phyloP scores from a whole-genome alignment of 2,888 invertebrate genomes.

The Lysandra coridon region DNA sequence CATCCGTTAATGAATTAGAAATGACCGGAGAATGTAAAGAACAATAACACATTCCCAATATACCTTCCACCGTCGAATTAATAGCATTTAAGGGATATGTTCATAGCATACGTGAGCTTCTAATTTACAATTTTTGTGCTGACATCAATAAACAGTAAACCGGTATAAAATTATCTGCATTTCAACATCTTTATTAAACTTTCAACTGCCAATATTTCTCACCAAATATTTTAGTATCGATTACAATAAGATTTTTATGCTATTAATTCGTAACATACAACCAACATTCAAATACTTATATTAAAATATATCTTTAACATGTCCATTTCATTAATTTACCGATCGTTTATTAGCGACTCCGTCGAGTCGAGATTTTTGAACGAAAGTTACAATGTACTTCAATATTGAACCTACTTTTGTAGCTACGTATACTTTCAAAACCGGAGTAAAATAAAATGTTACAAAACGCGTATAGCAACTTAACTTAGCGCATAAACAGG shows the following conservation, averaged over 20 bases:
- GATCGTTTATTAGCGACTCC: neutral
- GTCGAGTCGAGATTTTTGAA: constrained; percentile 4
- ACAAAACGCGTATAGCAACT: constrained; percentile 3
- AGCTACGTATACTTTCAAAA: constrained; percentile 1
- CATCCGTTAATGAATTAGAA: neutral
- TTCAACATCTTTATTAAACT: constrained; percentile 1
- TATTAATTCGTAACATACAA: constrained; percentile 25
- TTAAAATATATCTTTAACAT: constrained; percentile 22
- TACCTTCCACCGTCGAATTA: constrained; percentile 20
- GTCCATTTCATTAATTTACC: constrained; percentile 2
- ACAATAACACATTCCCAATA: constrained; percentile 28
- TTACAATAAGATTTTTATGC: constrained; percentile 13
- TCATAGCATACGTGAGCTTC: neutral
- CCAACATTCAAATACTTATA: constrained; percentile 18
- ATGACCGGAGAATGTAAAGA: neutral
- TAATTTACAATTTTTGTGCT: constrained; percentile 12
- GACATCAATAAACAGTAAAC: neutral
- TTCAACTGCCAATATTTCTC: constrained; percentile 16
- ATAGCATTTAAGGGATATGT: constrained; percentile 19
- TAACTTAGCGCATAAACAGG: neutral
- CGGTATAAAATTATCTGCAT: constrained; percentile 2
- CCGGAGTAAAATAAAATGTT: neutral
- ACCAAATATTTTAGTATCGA: constrained; percentile 1
- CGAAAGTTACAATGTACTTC: neutral
- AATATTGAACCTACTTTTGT: neutral